Conservation (phyloP, 2,113 vertebrate species). For the Puntigrus tetrazona region DNA sequence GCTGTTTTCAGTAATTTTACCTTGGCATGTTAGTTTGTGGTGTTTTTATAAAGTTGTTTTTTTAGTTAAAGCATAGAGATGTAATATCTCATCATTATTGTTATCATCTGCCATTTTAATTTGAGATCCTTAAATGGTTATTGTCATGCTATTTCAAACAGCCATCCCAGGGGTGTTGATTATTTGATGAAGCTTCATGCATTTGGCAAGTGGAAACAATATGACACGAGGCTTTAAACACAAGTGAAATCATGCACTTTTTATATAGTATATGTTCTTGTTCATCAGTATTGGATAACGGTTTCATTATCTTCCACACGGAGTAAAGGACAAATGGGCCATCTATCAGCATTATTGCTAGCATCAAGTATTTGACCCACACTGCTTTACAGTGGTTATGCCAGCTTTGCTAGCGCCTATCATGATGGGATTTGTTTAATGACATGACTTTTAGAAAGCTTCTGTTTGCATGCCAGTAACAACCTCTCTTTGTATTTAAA, state of each 20-base stretch:
- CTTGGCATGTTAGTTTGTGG: too few relatives aligned
- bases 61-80: too few relatives aligned
- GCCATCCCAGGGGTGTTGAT: not conserved
- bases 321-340: not conserved
- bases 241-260: not conserved
- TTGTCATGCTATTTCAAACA: not conserved
- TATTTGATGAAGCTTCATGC: not conserved
- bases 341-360: not conserved
- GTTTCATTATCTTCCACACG: not conserved
- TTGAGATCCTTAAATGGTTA: not conserved
- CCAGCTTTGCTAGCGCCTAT: not conserved
- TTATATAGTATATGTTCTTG: not conserved
- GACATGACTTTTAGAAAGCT: not conserved
- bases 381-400: not conserved
- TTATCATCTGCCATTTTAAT: not conserved
- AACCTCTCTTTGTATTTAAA: slow-evolving; percentile 35
- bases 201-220: not conserved
- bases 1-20: too few relatives aligned
- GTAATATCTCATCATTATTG: not conserved
- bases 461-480: slow-evolving; percentile 12
- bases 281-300: not conserved
- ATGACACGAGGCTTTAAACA: not conserved
- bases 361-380: too few relatives aligned
- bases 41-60: not conserved
- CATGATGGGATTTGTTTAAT: not conserved